Base-by-base conservation (phyloP, 2,888 invertebrate genomes). In the Masnerella sp. region DNA sequence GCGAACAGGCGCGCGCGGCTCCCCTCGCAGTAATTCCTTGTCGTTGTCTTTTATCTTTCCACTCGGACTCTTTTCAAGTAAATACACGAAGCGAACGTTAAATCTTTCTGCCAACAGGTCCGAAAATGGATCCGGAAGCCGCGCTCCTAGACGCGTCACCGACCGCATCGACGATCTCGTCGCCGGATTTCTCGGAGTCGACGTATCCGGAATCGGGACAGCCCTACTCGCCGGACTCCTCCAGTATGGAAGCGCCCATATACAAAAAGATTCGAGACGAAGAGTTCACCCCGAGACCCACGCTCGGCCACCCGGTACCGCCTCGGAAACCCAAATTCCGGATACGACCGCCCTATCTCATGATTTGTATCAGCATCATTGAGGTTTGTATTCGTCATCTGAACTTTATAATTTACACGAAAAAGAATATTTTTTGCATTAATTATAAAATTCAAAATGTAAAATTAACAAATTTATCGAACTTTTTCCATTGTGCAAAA, bases 261-360 rank as follows among this genome's bases (percentile, higher is more conserved):
- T 80, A 81, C 70, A 80, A 78, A 54, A 83, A 82, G 69, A 80
- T 80, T 38, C 80, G 81, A 25, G 83, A 84, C 51, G 77, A 81
- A 34, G 81, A 83, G 54, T 75, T 83, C 51, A 82, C 81, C 40
- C 80, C 83, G n/a, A 82, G 79, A 52, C 79, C 85, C 4, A 83
- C 78, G 9, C 80, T 82, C 15, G 79, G 81, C 62, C 77, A 83
- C 40, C 77, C 82, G 14, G 56, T 79, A 56, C 78, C 80, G 38
- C 75, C 78, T 54, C 79, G 81, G 76, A 86, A 85, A 75, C 84
- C 85, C 9, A 85, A 83, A 78, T 83, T 87, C 75, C 81, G 84
- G 76, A 86, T 87, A 83, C 83, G 84, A 81, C 84, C 86, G 76
- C 87, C 87, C 20, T 87, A 86, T 76, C 83, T 87, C 58, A 87